Conservation (phyloP, 2,888 invertebrate genomes). For the Volucella bombylans region DNA sequence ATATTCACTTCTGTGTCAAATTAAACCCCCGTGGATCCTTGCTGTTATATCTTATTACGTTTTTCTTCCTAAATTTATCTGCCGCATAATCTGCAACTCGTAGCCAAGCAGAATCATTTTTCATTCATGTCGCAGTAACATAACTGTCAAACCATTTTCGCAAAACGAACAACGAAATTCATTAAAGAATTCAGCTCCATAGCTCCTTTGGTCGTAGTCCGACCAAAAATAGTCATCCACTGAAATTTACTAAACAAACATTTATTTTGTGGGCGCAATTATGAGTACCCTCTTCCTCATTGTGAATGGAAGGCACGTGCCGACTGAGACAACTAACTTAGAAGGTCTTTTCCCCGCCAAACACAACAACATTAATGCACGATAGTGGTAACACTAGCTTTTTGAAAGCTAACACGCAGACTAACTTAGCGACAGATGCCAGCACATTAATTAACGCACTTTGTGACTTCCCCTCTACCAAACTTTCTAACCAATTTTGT, state of each 20-base stretch:
- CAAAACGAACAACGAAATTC: not conserved
- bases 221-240: slow-evolving; percentile 16
- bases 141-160: slow-evolving; percentile 11
- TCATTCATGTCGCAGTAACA: slow-evolving; percentile 14
- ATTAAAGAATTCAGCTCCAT: not conserved
- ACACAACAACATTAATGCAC: not conserved
- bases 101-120: slow-evolving; percentile 6
- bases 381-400: not conserved
- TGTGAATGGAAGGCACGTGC: slow-evolving; percentile 41
- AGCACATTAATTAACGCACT: slow-evolving; percentile 48
- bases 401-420: not conserved
- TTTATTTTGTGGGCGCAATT: slow-evolving; percentile 17
- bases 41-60: too few species aligned
- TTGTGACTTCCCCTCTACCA: slow-evolving; percentile 2
- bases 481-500: not conserved
- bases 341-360: not conserved
- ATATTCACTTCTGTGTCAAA: not conserved
- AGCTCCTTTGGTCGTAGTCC: not conserved
- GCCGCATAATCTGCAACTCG: too few species aligned
- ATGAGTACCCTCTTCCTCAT: slow-evolving; percentile 19
- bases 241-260: slow-evolving; percentile 41
- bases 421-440: slow-evolving; percentile 30
- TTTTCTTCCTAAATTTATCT: too few species aligned
- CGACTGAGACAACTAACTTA: slow-evolving; percentile 16
- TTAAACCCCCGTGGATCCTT: not conserved